Conservation (phyloP, 2,888 invertebrate genomes). For the Eristalis intricaria region DNA sequence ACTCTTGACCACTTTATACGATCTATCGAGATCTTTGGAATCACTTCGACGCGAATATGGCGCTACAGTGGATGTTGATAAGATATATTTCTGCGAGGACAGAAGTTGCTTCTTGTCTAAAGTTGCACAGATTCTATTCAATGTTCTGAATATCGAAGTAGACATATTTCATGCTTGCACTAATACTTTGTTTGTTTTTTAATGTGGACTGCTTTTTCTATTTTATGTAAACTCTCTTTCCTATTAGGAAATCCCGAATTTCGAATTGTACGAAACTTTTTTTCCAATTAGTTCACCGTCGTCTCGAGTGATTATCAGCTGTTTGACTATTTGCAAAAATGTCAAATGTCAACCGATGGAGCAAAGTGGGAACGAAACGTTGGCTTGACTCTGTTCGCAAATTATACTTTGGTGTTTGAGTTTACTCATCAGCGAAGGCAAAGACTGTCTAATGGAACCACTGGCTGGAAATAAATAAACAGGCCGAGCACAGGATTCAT, state of each 20-base stretch:
- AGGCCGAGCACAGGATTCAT: too few species aligned
- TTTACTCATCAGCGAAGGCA: too few species aligned
- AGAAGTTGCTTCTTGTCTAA: conserved; percentile 46
- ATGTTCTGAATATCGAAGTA: conserved; percentile 59
- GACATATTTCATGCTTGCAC: conserved; percentile 66
- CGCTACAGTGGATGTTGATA: conserved; percentile 34
- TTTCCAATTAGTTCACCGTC: neutral
- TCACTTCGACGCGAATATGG: conserved; percentile 76
- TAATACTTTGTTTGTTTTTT: neutral
- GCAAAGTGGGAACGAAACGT: neutral
- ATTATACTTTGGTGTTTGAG: neutral
- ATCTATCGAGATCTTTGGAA: conserved; percentile 75
- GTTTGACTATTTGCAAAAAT: conserved; percentile 34
- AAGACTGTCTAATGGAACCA: too few species aligned
- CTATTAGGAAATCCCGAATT: neutral
- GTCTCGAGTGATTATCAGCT: conserved; percentile 33
- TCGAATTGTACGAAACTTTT: conserved; percentile 11
- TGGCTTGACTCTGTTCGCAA: neutral
- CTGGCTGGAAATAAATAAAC: too few species aligned
- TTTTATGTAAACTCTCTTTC: neutral
- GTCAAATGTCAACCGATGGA: neutral
- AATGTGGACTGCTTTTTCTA: neutral
- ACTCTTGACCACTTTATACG: conserved; percentile 76
- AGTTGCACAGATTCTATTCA: conserved; percentile 41
- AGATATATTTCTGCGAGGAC: conserved; percentile 2